Base-by-base conservation (phyloP, 1,140 invertebrate species). In the Zaprionus vittiger region DNA sequence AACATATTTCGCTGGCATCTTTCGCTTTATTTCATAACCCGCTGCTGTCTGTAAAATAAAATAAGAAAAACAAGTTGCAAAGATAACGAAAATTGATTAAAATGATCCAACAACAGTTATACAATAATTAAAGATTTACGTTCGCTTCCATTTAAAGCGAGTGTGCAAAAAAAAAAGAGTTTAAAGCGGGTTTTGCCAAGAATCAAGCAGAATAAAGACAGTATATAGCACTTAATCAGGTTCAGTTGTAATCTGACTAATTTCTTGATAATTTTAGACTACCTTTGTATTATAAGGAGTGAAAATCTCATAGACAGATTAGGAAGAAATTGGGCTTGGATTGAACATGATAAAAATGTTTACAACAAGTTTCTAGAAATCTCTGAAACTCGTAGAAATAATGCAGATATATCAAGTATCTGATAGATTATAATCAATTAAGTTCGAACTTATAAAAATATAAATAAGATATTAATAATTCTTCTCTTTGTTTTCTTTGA, bases 1-100 rank as follows among this genome's bases (percentile, higher is more conserved):
- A 80, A 80, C 77, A 86, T 86, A 67, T 79, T 67, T 70, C 60
- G 52, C 52, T 52, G 73, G 62, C 54, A 63, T 76, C 68, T 67
- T 73, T 72, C 63, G 73, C 66, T 73, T 47, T 69, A 89, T 87
- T 87, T 87, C 83, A 87, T 83, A 89, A 87, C 83, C 78, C 68
- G 54, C 71, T 60, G 69, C 71, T 60, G 69, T 24, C 77, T 73
- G 74, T 24, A 72, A 65, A 73, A 52, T 31, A 47, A 26, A 34
- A 44, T 47, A 47, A n/a, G 15, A 47, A 17, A n/a, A 22, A 79
- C 62, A 34, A 73, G 71, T 68, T 79, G 31, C 47, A 56, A 63
- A 76, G 62, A 69, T 47, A 76, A 74, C 66, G 47, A 66, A 38
- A 49, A 60, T 61, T 60, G 44, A 69, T 64, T 34, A 55, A 65